These are phyloP conservation scores for Brachirus orientalis DNA, from an alignment of 2,113 vertebrate genomes.

Conservation along the genomic window DNA sequence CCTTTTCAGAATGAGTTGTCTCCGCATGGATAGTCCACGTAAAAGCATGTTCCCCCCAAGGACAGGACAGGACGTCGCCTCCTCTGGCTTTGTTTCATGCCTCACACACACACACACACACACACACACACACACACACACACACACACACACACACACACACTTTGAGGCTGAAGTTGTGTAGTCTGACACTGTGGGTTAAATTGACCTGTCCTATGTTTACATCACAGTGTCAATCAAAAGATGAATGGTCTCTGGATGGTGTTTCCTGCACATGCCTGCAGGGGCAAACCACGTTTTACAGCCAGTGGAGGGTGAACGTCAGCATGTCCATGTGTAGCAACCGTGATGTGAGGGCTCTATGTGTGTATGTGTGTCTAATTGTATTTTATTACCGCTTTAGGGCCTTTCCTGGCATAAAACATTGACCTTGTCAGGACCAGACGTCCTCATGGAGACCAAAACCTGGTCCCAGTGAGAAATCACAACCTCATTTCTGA, in stretches of 20 bases:
- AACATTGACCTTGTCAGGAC: too few relatives aligned
- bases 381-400: too few relatives aligned
- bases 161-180: background rate
- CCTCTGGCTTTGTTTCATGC: conserved; percentile 20
- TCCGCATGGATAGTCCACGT: background rate
- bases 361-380: too few relatives aligned
- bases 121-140: too few relatives aligned
- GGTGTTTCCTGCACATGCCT: conserved; percentile 19
- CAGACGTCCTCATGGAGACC: too few relatives aligned
- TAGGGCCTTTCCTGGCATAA: too few relatives aligned
- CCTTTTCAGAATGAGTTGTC: too few relatives aligned
- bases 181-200: conserved; percentile 55
- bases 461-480: too few relatives aligned
- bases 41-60: conserved; percentile 7
- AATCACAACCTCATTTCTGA: too few relatives aligned
- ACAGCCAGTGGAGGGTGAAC: background rate
- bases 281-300: conserved; percentile 18
- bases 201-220: conserved; percentile 43
- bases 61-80: conserved; percentile 24
- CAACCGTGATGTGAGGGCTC: too few relatives aligned
- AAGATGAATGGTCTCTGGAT: conserved; percentile 44
- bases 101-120: too few relatives aligned
- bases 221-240: conserved; percentile 57
- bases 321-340: background rate
- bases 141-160: too few relatives aligned